Evolutionary conservation across 2,888 invertebrate species (phyloP).

Genomic region (Andrena bucephala): DNA sequence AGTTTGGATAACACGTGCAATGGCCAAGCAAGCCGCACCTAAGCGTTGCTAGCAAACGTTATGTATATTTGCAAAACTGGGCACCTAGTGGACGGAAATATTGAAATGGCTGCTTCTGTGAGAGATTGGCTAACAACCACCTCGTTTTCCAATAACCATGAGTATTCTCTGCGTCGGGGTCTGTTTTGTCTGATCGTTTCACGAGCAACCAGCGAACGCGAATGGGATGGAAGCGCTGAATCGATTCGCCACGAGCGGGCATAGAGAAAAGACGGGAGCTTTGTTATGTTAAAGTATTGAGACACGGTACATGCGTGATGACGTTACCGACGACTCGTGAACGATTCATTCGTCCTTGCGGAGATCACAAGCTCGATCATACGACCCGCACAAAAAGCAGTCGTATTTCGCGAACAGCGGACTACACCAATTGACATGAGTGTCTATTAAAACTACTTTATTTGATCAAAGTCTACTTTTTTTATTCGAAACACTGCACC

Average conservation of each 20-base stretch:
- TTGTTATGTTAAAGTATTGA: not conserved
- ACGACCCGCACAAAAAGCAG: not conserved
- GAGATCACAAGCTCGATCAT: not conserved
- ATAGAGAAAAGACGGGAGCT: not conserved
- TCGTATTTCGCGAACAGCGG: not conserved
- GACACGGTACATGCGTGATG: not conserved
- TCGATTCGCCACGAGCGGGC: slow-evolving; percentile 14
- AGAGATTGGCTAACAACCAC: not conserved
- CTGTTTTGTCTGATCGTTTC: not conserved
- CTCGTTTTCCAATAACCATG: not conserved
- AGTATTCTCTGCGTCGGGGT: not conserved
- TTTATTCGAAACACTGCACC: not conserved
- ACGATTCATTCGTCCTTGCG: not conserved
- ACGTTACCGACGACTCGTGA: not conserved
- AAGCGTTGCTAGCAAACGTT: no score
- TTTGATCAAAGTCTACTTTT: slow-evolving; percentile 1
- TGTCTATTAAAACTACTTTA: not conserved
- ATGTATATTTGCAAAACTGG: no score
- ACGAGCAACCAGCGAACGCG: not conserved
- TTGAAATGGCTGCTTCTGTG: not conserved
- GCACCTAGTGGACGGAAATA: not conserved
- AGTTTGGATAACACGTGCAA: no score
- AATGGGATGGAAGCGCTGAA: slow-evolving; percentile 1
- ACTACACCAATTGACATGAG: not conserved
- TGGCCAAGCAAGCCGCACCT: no score